Conservation (phyloP, 2,888 invertebrate genomes). For the Temnothorax unifasciatus region DNA sequence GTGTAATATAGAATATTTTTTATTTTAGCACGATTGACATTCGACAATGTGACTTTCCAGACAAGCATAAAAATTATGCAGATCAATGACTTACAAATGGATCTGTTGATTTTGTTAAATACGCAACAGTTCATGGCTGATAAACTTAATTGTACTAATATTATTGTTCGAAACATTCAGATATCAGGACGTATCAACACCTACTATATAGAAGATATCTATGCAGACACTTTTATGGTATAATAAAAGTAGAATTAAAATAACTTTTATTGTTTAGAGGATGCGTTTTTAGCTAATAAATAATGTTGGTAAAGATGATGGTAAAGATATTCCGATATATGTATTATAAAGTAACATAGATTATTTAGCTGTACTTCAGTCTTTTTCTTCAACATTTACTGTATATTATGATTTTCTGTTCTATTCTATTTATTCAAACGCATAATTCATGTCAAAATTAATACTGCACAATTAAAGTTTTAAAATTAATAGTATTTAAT, state of each 20-base stretch:
- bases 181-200: constrained; percentile 85
- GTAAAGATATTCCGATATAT: neutral
- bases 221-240: constrained; percentile 87
- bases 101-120: constrained; percentile 86
- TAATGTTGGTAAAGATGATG: neutral
- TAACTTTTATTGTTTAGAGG: neutral
- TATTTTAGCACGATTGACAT: constrained; percentile 85
- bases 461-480: neutral
- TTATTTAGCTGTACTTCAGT: neutral
- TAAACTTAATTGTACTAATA: constrained; percentile 83
- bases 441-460: constrained; percentile 9
- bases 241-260: neutral
- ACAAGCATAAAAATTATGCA: constrained; percentile 84
- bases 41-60: constrained; percentile 86
- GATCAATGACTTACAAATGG: constrained; percentile 87
- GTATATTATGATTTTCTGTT: neutral
- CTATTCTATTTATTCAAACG: neutral
- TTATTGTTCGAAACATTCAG: constrained; percentile 77
- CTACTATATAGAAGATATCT: constrained; percentile 85
- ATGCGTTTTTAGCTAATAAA: neutral
- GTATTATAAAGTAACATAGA: neutral
- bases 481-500: neutral
- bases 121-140: constrained; percentile 84
- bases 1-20: neutral
- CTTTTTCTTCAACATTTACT: neutral